A percentile compares a stretch with the other conserved stretches of the same genome.
These are phyloP conservation scores for Macrosteles quadrilineatus DNA, from an alignment of 1,140 invertebrate genomes.

Conservation along the genomic window DNA sequence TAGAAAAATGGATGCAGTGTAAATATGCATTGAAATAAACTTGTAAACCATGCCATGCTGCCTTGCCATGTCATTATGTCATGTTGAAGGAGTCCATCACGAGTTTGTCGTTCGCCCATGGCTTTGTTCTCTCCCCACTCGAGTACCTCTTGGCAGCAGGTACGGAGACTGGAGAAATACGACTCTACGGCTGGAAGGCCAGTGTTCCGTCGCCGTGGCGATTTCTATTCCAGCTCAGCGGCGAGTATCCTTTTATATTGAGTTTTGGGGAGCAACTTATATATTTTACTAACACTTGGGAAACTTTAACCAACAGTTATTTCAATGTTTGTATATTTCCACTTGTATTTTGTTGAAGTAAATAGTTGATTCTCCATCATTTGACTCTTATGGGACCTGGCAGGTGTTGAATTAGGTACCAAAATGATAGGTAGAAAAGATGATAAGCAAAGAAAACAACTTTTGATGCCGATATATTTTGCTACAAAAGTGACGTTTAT, in stretches of 20 bases:
- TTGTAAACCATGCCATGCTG: too few relatives aligned
- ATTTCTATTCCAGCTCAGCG: constrained; percentile 50
- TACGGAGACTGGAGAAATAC: constrained; percentile 72
- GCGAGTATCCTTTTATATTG: constrained; percentile 51
- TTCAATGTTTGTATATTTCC: background rate
- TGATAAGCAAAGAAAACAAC: too few relatives aligned
- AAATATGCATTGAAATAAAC: too few relatives aligned
- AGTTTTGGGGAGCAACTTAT: background rate
- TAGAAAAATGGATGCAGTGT: too few relatives aligned
- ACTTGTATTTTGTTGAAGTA: background rate
- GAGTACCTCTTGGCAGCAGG: constrained; percentile 73
- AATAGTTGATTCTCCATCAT: too few relatives aligned
- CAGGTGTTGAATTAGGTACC: too few relatives aligned
- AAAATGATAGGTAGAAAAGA: background rate
- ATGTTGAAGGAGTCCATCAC: constrained; percentile 71
- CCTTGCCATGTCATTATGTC: too few relatives aligned
- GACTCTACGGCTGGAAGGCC: constrained; percentile 49
- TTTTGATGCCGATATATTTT: too few relatives aligned
- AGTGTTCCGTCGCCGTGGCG: constrained; percentile 42
- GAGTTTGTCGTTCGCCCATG: constrained; percentile 71
- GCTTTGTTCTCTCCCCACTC: constrained; percentile 37
- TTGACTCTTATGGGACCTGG: too few relatives aligned
- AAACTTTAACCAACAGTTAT: background rate
- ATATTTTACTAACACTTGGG: constrained; percentile 25
- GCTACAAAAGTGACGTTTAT: too few relatives aligned